Conservation (phyloP, 2,888 invertebrate species). For the Trimorus sp. region DNA sequence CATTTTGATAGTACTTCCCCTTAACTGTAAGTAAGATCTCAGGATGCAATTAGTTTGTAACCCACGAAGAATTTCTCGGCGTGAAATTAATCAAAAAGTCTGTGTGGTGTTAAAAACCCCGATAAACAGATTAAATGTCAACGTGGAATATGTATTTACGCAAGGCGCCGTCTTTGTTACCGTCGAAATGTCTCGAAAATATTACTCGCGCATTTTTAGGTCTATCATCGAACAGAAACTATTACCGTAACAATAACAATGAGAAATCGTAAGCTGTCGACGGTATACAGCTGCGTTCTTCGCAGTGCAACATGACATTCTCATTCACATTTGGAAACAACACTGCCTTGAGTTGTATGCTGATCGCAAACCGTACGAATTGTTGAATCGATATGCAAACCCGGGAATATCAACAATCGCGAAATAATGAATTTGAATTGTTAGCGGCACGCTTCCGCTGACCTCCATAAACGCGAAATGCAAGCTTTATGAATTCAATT, state of each 20-base stretch:
- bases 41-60: too few relatives aligned
- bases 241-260: slow-evolving; percentile 40
- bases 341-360: slow-evolving; percentile 36
- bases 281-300: slow-evolving; percentile 49
- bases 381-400: slow-evolving; percentile 38
- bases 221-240: slow-evolving; percentile 10
- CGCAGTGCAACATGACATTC: slow-evolving; percentile 44
- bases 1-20: too few relatives aligned
- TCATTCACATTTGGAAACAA: slow-evolving; percentile 47
- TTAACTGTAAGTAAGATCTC: too few relatives aligned
- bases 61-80: too few relatives aligned
- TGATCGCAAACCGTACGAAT: slow-evolving; percentile 27
- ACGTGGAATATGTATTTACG: not conserved
- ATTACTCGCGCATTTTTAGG: slow-evolving; percentile 16
- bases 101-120: too few relatives aligned
- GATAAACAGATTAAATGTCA: not conserved
- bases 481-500: too few relatives aligned
- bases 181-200: slow-evolving; percentile 8
- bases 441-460: not conserved
- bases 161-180: not conserved
- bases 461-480: too few relatives aligned
- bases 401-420: slow-evolving; percentile 9
- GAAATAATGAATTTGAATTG: slow-evolving; percentile 20
- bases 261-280: slow-evolving; percentile 49
- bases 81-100: too few relatives aligned